These are phyloP conservation scores for Psittacula cyanocephala DNA, from an alignment of 2,113 vertebrate species.

Conservation along the genomic window DNA sequence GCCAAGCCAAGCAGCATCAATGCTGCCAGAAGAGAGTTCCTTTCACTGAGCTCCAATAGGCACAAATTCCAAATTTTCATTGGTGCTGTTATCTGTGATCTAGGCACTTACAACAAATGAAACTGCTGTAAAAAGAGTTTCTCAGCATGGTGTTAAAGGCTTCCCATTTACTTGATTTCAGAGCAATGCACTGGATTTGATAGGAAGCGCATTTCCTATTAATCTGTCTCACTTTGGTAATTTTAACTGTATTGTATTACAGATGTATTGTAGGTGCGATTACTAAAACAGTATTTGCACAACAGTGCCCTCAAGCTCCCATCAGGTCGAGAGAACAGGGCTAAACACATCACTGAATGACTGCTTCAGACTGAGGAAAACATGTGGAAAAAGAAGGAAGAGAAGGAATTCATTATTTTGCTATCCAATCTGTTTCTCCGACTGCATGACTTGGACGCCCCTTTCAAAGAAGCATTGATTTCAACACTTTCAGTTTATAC, in stretches of 20 bases:
- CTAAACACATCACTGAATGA: not conserved
- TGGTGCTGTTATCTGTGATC: not conserved
- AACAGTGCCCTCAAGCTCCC: conserved; percentile 26
- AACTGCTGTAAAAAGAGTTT: not conserved
- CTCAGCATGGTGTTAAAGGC: not conserved
- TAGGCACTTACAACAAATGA: not conserved
- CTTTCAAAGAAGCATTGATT: not conserved
- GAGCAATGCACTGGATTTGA: not conserved
- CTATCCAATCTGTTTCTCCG: not conserved
- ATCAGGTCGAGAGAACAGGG: not conserved
- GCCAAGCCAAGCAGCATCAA: not conserved
- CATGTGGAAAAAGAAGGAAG: not conserved
- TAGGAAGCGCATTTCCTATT: not conserved
- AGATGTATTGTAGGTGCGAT: not conserved
- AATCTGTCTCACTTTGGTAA: not conserved
- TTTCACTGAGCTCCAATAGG: not conserved
- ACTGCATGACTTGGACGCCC: not conserved
- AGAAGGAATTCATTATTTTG: not conserved
- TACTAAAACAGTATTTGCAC: not conserved
- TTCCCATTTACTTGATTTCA: not conserved
- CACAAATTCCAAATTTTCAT: not conserved
- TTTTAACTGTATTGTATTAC: not conserved
- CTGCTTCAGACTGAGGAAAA: not conserved
- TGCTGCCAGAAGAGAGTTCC: not conserved
- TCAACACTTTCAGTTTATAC: not conserved